Conservation (phyloP, 2,113 vertebrate genomes). For the Cottus gobio region DNA sequence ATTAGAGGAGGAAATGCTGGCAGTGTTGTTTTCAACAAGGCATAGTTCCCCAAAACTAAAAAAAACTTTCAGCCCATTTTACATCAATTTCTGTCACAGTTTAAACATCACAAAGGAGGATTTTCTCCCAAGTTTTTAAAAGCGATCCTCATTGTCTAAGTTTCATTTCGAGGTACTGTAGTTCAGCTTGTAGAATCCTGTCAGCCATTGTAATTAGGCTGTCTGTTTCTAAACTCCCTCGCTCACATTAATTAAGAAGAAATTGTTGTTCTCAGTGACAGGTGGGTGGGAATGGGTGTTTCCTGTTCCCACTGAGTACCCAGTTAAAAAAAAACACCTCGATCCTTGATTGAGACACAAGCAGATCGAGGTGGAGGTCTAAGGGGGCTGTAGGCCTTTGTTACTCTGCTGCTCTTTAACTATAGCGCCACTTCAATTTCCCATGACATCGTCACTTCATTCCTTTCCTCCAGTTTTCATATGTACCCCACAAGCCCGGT, state of each 20-base stretch:
- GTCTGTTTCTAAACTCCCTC: constrained; percentile 18
- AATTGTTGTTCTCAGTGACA: constrained; percentile 44
- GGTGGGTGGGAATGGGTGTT: constrained; percentile 54
- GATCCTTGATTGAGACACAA: constrained; percentile 56
- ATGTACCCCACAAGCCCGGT: constrained; percentile 12
- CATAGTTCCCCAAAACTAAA: neutral
- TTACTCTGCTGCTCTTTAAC: constrained; percentile 34
- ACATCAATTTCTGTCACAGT: neutral
- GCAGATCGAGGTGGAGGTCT: constrained; percentile 26
- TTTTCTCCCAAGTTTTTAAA: neutral
- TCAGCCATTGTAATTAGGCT: constrained; percentile 27
- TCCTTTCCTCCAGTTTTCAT: constrained; percentile 49
- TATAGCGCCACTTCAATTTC: constrained; percentile 37
- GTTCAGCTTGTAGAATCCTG: neutral
- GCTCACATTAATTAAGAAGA: constrained; percentile 36
- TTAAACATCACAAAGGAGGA: neutral
- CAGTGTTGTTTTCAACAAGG: neutral
- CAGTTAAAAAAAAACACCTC: constrained; percentile 46
- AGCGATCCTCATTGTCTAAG: neutral
- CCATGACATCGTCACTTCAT: constrained; percentile 44
- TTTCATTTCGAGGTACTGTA: neutral
- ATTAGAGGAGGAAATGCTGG: neutral
- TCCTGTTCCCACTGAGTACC: constrained; percentile 32
- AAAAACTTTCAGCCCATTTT: neutral
- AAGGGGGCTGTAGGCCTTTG: constrained; percentile 21